Evolutionary conservation across 2,113 vertebrate species (phyloP), one percentile per base, ranked within the genome.

Genomic region (Osmerus eperlanus): DNA sequence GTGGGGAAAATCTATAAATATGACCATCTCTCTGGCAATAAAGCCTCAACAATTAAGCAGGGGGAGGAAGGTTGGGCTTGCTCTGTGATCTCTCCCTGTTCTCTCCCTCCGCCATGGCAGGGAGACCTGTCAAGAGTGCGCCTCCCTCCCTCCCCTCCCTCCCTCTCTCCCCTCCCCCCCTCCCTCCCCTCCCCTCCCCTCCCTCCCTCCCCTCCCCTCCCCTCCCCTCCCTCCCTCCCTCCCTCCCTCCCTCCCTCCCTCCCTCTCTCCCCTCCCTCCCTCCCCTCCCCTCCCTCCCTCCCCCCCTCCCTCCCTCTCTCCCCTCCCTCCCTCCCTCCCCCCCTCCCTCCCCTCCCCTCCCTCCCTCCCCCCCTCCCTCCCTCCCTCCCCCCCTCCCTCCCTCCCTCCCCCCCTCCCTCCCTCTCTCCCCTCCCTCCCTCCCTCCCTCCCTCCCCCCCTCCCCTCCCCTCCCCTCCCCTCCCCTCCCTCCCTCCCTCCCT

Each of bases 11-110:
- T 74, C 55, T 51, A 59, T 78, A 51, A 73, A 76, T 68, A 73
- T 23, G 55, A 69, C 55, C 54, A 62, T 74, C 23, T 77, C 62
- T 11, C 68, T 55, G 58, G 59, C 63, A 61, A 62, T 67, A 12
- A 19, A 68, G 70, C 60, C 25, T 65, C 67, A 66, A 51, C 67
- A 72, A 68, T 78, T 76, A 73, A 64, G 52, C 55, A 68, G 65
- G 19, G 18, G 28, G 21, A 1, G 13, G 16, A 65, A 23, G 9
- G 70, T 9, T n/a, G 18, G 36, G 28, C 53, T 29, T n/a, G 19
- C 67, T 56, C 54, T 68, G 67, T 68, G 67, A 68, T 68, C 15
- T 32, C 8, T 18, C 2, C 15, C 54, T 56, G 15, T n/a, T 18
- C 14, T 12, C 41, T 21, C 9, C 47, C 0, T 12, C 52, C 18